These are phyloP conservation scores for Poliocrania exsul DNA, from an alignment of 2,797 vertebrate genomes.

Conservation along the genomic window DNA sequence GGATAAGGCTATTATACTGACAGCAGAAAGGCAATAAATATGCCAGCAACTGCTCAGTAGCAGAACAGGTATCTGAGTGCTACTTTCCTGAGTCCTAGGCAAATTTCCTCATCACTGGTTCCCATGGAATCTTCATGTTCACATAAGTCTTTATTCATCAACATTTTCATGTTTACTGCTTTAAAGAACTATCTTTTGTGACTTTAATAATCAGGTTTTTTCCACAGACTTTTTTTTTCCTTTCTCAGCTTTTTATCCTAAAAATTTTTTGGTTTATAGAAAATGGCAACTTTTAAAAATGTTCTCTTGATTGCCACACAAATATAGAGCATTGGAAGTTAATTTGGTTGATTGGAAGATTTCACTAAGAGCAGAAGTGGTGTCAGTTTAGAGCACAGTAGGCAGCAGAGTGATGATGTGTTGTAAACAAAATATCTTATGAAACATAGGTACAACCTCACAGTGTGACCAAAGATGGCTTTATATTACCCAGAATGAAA, in stretches of 20 bases:
- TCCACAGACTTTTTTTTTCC: background rate
- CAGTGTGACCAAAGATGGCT: background rate
- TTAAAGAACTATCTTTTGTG: background rate
- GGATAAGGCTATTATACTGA: background rate
- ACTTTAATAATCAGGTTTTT: background rate
- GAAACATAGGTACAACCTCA: background rate
- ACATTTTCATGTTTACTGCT: background rate
- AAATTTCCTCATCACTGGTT: background rate
- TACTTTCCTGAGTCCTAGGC: background rate
- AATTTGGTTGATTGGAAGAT: background rate
- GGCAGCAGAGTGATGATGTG: background rate
- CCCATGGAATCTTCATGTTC: background rate
- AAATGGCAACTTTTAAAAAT: background rate
- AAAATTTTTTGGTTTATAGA: background rate
- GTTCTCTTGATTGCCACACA: background rate
- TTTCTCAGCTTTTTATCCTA: background rate
- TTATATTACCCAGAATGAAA: background rate
- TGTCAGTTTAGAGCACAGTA: background rate
- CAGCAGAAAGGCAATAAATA: background rate
- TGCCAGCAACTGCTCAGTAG: background rate
- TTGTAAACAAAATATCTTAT: background rate
- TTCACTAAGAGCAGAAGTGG: background rate
- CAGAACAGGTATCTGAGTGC: background rate
- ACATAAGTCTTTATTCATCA: background rate
- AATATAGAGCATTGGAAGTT: background rate